Conservation (phyloP, 2,888 invertebrate species). For the Seira musarum region DNA sequence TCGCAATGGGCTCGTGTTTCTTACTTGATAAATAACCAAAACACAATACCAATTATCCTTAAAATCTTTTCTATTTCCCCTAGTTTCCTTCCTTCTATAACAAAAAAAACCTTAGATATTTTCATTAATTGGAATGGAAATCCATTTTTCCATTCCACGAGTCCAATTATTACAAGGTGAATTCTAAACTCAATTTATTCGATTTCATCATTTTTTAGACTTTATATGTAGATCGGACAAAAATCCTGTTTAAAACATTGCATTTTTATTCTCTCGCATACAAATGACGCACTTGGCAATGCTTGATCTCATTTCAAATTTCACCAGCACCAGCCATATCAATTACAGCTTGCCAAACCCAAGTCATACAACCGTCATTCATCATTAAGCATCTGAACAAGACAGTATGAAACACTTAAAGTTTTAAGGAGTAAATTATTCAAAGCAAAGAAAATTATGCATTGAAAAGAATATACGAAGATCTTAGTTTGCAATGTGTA, state of each 20-base stretch:
- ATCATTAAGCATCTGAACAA: no score
- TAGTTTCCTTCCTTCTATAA: background rate
- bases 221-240: background rate
- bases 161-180: background rate
- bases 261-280: background rate
- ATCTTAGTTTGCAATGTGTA: no score
- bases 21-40: background rate
- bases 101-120: background rate
- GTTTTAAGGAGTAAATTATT: no score
- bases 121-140: conserved; percentile 21
- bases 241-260: background rate
- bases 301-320: no score
- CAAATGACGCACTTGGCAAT: no score
- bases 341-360: no score
- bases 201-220: background rate
- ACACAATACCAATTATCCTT: background rate
- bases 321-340: no score
- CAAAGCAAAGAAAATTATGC: no score
- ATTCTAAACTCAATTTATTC: background rate
- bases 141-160: conserved; percentile 10
- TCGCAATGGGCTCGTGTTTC: background rate
- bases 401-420: no score
- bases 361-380: no score
- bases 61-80: background rate
- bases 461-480: no score